Evolutionary conservation across 2,797 vertebrate species (phyloP).

Genomic region (Coregonus sp.): DNA sequence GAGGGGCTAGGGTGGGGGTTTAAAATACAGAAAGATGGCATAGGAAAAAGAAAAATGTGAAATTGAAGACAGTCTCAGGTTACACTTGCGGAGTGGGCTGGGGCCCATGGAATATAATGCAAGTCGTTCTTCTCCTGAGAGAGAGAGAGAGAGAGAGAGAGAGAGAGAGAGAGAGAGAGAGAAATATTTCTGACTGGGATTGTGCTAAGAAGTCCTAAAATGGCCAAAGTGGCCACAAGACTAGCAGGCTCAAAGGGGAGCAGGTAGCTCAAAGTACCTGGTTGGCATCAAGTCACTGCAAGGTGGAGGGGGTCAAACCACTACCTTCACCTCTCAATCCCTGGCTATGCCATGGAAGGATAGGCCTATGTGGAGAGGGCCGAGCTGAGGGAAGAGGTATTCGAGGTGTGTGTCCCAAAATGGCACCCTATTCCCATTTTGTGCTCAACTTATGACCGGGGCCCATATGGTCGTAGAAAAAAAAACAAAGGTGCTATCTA

Average conservation of each 20-base stretch:
- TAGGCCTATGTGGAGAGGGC: too few species aligned
- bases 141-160: background rate
- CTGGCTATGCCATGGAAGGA: too few species aligned
- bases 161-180: background rate
- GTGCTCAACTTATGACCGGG: too few species aligned
- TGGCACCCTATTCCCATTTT: too few species aligned
- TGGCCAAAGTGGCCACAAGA: conserved; percentile 33
- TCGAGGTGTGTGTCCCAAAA: too few species aligned
- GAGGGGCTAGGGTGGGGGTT: conserved; percentile 38
- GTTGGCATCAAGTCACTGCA: conserved; percentile 17
- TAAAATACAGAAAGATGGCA: conserved; percentile 4
- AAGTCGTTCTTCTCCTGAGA: conserved; percentile 53
- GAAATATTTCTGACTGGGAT: conserved; percentile 29
- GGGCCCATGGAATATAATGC: conserved; percentile 58
- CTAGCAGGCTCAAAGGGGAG: conserved; percentile 39
- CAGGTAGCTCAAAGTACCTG: background rate
- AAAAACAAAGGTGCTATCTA: too few species aligned
- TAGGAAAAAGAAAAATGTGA: conserved; percentile 9
- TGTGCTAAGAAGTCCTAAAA: conserved; percentile 40
- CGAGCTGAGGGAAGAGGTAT: too few species aligned
- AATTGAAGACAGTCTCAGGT: conserved; percentile 50
- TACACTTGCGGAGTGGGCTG: conserved; percentile 51
- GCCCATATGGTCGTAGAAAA: too few species aligned
- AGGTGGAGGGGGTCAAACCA: conserved; percentile 2
- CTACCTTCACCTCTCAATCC: background rate